These are phyloP conservation scores for Cathartes aura DNA, from an alignment of 2,113 vertebrate genomes.

Conservation along the genomic window DNA sequence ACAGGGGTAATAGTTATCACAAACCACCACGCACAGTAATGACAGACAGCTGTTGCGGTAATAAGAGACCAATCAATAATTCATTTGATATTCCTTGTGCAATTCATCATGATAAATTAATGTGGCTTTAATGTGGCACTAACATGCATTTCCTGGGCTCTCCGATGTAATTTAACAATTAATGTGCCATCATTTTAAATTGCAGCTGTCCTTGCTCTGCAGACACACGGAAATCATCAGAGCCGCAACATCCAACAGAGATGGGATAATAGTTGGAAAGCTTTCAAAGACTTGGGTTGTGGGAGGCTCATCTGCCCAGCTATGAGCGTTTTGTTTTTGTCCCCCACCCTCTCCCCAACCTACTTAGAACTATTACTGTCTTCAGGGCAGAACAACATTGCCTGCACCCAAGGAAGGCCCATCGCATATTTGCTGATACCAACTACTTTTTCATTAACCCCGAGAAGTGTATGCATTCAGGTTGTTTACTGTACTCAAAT, in stretches of 20 bases:
- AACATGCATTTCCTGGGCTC: constrained; percentile 21
- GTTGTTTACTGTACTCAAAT: background rate
- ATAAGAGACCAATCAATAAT: constrained; percentile 47
- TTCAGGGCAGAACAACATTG: background rate
- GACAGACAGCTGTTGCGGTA: constrained; percentile 37
- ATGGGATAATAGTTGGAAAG: background rate
- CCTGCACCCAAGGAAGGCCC: background rate
- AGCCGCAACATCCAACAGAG: background rate
- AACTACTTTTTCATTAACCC: background rate
- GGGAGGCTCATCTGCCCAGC: background rate
- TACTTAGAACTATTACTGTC: rapidly evolving
- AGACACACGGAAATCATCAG: background rate
- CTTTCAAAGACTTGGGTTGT: background rate
- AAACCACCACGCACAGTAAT: background rate
- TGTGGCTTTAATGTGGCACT: constrained; percentile 40
- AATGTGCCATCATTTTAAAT: background rate
- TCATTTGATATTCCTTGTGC: constrained; percentile 3
- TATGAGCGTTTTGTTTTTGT: rapidly evolving
- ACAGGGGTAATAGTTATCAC: constrained; percentile 13
- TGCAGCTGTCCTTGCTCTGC: background rate
- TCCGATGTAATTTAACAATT: background rate
- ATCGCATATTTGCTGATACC: rapidly evolving
- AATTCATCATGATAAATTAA: constrained; percentile 29
- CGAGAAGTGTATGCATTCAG: rapidly evolving
- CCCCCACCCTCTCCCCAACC: background rate